Base-by-base conservation (phyloP, 2,797 vertebrate genomes). In the Jordanella pulchra region DNA sequence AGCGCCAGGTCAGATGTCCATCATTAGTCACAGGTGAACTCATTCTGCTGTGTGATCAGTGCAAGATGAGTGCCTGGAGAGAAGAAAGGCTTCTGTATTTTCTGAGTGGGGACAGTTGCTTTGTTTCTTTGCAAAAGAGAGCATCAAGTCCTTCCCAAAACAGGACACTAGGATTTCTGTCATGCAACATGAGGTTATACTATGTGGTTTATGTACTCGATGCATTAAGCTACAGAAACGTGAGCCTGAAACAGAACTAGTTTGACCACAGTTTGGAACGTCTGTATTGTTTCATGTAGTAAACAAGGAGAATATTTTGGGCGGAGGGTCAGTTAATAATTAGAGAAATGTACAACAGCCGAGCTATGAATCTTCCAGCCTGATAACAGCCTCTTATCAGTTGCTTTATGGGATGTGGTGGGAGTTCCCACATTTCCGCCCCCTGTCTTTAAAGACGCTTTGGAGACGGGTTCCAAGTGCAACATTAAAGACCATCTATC, bases 271-370 rank as follows among this genome's bases (percentile, higher is more conserved):
- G 28, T 0, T 54, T n/a, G 54, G 0, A 71, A 53, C 13, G 72
- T 42, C 71, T 75, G 47, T n/a, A 48, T 70, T 25, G 28, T 58
- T 80, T 76, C 28, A 64, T 50, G 66, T 4, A 45, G 32, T 65
- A 25, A 68, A 72, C 11, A 21, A 61, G 68, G 15, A 65, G 39
- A 84, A 84, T n/a, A 56, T 80, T 82, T 71, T 80, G 25, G 78
- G 65, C 78, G 70, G 83, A n/a, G 25, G 42, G 66, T 75, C 47
- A n/a, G 94, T 94, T 94, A 95, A 95, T 95, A 87, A 95, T 93
- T 94, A 84, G 72, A 92, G 82, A 84, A 89, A 83, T 87, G 93
- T 86, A 92, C 82, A 85, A 88, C 89, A 61, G 72, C 72, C 78
- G 68, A 54, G 76, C 88, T 87, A 83, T 84, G 89, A 89, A 89